These are phyloP conservation scores for Fratercula arctica DNA, from an alignment of 2,797 vertebrate species.

Conservation along the genomic window DNA sequence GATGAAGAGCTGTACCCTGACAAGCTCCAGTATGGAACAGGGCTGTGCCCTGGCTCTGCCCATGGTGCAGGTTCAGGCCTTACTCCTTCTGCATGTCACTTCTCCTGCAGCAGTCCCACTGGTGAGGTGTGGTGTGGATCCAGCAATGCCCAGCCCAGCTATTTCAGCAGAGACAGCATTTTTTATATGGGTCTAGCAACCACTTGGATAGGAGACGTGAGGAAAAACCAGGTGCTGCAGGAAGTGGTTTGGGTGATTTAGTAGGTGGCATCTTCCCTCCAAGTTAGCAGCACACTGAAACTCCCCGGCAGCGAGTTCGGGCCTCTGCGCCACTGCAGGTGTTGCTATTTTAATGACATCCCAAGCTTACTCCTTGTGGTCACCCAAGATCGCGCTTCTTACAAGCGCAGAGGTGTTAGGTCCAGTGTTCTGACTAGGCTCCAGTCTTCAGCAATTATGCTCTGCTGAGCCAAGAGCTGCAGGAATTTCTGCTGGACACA, in stretches of 20 bases:
- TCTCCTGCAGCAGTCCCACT: not conserved
- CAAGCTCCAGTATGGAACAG: not conserved
- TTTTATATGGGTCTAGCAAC: not conserved
- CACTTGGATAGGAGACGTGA: not conserved
- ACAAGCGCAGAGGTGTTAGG: not conserved
- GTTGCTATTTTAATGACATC: not conserved
- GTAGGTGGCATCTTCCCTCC: not conserved
- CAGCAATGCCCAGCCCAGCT: not conserved
- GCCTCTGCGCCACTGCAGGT: not conserved
- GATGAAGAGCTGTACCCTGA: not conserved
- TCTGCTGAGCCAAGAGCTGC: not conserved
- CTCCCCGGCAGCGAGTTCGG: not conserved
- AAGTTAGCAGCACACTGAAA: not conserved
- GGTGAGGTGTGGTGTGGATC: not conserved
- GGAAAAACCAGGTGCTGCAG: not conserved
- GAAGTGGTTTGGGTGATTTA: conserved; percentile 22
- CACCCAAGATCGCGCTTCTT: not conserved
- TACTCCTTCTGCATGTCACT: not conserved
- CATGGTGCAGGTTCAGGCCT: fast-evolving
- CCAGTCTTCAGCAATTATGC: not conserved
- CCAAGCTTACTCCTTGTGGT: not conserved
- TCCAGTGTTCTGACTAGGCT: not conserved
- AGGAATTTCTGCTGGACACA: not conserved
- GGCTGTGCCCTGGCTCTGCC: not conserved
- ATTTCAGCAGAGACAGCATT: not conserved